Percentiles rank a stretch among this genome's conserved stretches.
These are phyloP conservation scores for Alexandromys oeconomus DNA, from an alignment of 2,797 vertebrate genomes.

Conservation along the genomic window DNA sequence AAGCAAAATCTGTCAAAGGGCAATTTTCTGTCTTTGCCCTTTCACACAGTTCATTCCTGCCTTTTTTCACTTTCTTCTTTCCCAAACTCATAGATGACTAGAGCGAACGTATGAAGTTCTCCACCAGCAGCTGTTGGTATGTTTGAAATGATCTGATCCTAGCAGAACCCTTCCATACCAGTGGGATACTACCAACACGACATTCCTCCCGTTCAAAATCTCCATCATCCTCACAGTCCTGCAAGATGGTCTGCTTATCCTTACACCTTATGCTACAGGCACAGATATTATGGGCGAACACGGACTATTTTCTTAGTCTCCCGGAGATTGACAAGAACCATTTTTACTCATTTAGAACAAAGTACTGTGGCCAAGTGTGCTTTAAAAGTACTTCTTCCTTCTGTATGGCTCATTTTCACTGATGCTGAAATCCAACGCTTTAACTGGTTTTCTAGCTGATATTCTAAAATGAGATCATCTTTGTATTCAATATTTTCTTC, in stretches of 20 bases:
- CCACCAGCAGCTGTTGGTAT: constrained; percentile 97
- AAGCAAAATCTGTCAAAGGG: background rate
- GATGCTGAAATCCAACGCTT: constrained; percentile 73
- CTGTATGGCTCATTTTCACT: constrained; percentile 74
- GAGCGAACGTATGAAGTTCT: constrained; percentile 87
- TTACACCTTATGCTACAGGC: constrained; percentile 93
- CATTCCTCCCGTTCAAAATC: constrained; percentile 95
- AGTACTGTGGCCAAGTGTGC: background rate
- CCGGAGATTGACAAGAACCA: background rate
- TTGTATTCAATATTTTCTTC: constrained; percentile 87
- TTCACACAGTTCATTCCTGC: constrained; percentile 81
- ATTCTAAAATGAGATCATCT: constrained; percentile 87
- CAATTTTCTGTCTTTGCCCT: constrained; percentile 33
- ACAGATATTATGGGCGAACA: background rate
- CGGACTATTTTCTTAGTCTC: background rate
- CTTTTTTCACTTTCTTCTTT: constrained; percentile 88
- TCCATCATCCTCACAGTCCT: constrained; percentile 99
- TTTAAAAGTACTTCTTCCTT: background rate
- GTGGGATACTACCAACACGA: constrained; percentile 97
- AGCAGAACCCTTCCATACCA: constrained; percentile 97
- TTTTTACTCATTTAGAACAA: background rate
- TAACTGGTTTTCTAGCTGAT: constrained; percentile 83
- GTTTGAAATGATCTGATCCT: constrained; percentile 98
- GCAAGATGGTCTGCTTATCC: constrained; percentile 95
- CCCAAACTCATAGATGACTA: constrained; percentile 86